phyloP scores from a whole-genome alignment of 2,888 invertebrate species.

The Mimachlamys varia region DNA sequence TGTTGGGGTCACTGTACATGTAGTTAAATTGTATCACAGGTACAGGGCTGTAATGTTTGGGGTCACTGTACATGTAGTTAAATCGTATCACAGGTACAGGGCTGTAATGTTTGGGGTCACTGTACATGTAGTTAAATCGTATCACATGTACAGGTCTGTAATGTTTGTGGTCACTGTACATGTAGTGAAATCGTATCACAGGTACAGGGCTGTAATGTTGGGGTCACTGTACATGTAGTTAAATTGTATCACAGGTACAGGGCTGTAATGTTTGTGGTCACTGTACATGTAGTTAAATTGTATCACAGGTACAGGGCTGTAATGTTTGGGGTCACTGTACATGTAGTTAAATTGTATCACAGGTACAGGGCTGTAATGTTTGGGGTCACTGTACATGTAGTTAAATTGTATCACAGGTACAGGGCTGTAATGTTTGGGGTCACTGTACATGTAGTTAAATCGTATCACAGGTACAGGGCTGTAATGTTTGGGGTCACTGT shows the following conservation, averaged over 20 bases:
- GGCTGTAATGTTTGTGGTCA: slow-evolving; percentile 84
- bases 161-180: slow-evolving; percentile 87
- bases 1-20: no score
- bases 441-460: no score
- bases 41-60: slow-evolving; percentile 72
- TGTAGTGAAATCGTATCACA: no score
- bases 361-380: slow-evolving; percentile 77
- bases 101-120: slow-evolving; percentile 60
- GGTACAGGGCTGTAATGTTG: no score
- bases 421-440: slow-evolving; percentile 67
- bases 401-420: slow-evolving; percentile 67
- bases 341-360: not conserved
- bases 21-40: slow-evolving; percentile 58
- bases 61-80: no score
- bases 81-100: slow-evolving; percentile 72
- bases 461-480: slow-evolving; percentile 76
- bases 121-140: not conserved
- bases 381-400: no score
- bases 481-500: slow-evolving; percentile 49
- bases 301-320: no score
- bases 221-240: no score
- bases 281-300: no score
- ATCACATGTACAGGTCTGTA: slow-evolving; percentile 78
- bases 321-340: no score
- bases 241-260: slow-evolving; percentile 72